A percentile compares a stretch with the other conserved stretches of the same genome.
These are phyloP conservation scores for Chelon auratus DNA, from an alignment of 2,797 vertebrate genomes.

Conservation along the genomic window DNA sequence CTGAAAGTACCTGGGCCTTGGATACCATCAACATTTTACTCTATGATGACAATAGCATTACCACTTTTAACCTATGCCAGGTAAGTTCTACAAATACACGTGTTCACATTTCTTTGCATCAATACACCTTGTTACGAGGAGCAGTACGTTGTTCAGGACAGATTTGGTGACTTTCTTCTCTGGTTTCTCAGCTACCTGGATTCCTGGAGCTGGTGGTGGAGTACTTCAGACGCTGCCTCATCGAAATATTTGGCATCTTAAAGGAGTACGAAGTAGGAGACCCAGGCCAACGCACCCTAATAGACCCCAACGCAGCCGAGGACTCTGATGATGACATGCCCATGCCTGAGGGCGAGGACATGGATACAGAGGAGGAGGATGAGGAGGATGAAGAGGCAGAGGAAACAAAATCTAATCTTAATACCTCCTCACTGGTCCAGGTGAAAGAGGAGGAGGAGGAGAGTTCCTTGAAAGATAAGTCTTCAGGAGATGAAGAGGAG, in stretches of 20 bases:
- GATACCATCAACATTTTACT: slow-evolving; percentile 99
- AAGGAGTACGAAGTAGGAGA: slow-evolving; percentile 99
- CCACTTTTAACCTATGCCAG: slow-evolving; percentile 97
- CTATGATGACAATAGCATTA: slow-evolving; percentile 97
- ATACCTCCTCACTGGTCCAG: slow-evolving; percentile 55
- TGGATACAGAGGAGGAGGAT: slow-evolving; percentile 88
- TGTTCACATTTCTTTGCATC: neutral
- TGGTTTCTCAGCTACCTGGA: slow-evolving; percentile 89
- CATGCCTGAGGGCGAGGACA: slow-evolving; percentile 80
- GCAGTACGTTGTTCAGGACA: neutral
- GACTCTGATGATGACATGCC: slow-evolving; percentile 87
- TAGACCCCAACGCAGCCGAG: slow-evolving; percentile 89
- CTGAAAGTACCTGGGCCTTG: slow-evolving; percentile 99
- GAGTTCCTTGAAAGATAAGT: slow-evolving; percentile 65
- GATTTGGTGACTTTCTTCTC: slow-evolving; percentile 1
- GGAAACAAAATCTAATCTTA: slow-evolving; percentile 52
- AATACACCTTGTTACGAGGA: neutral
- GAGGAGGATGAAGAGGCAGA: slow-evolving; percentile 84
- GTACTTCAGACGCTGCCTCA: slow-evolving; percentile 98
- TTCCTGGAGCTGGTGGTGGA: slow-evolving; percentile 97
- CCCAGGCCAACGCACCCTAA: slow-evolving; percentile 93
- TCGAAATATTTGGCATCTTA: slow-evolving; percentile 97
- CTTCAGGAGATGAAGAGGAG: slow-evolving; percentile 73
- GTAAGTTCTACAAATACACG: slow-evolving; percentile 72
- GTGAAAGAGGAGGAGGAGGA: slow-evolving; percentile 82